Percentiles rank a stretch among this genome's conserved stretches.
Evolutionary conservation across 64 coral and sea anemone species (phyloP).

Genomic region (Orbicella faveolata): DNA sequence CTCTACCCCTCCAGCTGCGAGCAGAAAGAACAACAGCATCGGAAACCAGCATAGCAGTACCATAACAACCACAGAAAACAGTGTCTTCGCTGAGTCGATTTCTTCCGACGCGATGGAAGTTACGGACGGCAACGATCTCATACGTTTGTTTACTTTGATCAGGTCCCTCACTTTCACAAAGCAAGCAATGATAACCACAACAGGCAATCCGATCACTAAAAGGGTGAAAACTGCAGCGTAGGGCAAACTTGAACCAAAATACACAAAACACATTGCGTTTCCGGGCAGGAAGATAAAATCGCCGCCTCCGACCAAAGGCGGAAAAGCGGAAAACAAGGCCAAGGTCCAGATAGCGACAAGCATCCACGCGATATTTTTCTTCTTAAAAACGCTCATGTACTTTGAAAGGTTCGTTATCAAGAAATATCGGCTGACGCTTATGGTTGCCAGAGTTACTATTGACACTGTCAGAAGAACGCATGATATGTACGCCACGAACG

Average conservation of each 20-base stretch:
- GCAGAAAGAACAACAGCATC: slow-evolving; percentile 48
- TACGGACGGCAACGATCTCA: not conserved
- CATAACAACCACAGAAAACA: slow-evolving; percentile 59
- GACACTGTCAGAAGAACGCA: slow-evolving; percentile 58
- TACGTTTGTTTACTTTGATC: slow-evolving; percentile 46
- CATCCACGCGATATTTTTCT: slow-evolving; percentile 50
- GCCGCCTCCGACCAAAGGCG: slow-evolving; percentile 71
- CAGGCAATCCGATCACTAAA: slow-evolving; percentile 61
- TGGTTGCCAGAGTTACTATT: slow-evolving; percentile 60
- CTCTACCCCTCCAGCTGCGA: slow-evolving; percentile 49
- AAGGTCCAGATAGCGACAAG: slow-evolving; percentile 55
- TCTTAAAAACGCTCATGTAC: slow-evolving; percentile 74
- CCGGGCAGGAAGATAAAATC: slow-evolving; percentile 62
- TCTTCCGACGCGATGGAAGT: slow-evolving; percentile 38
- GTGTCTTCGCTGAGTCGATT: slow-evolving; percentile 65
- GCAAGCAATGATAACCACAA: slow-evolving; percentile 43
- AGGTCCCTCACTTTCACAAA: slow-evolving; percentile 52
- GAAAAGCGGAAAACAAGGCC: slow-evolving; percentile 27
- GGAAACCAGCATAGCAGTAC: slow-evolving; percentile 72
- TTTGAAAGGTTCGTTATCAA: slow-evolving; percentile 53
- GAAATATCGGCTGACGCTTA: slow-evolving; percentile 70
- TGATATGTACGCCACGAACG: slow-evolving; percentile 45
- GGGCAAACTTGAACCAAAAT: slow-evolving; percentile 62
- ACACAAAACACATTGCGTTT: slow-evolving; percentile 69
- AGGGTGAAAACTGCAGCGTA: slow-evolving; percentile 69